These are phyloP conservation scores for Synanthedon andrenaeformis DNA, from an alignment of 2,888 invertebrate species.

Conservation along the genomic window DNA sequence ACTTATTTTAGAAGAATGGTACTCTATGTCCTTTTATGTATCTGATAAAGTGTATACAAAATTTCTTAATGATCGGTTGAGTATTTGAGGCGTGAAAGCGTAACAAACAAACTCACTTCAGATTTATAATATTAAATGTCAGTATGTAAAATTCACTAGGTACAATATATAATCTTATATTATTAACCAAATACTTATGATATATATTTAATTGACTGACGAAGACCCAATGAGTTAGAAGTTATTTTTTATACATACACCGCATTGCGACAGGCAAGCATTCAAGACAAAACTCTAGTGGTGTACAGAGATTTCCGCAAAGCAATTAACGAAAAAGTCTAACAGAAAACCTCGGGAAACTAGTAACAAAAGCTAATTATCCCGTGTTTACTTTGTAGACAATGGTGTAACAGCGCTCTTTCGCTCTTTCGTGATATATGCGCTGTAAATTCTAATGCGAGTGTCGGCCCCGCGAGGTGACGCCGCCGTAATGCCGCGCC, in stretches of 20 bases:
- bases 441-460: constrained; percentile 60
- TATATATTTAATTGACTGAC: neutral
- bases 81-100: too few species aligned
- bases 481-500: constrained; percentile 42
- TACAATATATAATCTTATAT: too few species aligned
- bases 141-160: too few species aligned
- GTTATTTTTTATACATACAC: too few species aligned
- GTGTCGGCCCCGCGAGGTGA: constrained; percentile 46
- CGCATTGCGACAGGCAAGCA: neutral
- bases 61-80: too few species aligned
- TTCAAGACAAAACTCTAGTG: neutral
- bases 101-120: too few species aligned
- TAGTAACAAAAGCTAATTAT: constrained; percentile 46
- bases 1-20: too few species aligned
- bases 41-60: too few species aligned
- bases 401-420: constrained; percentile 35
- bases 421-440: constrained; percentile 44
- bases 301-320: neutral
- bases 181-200: neutral
- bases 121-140: too few species aligned
- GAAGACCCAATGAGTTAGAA: too few species aligned
- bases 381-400: constrained; percentile 39
- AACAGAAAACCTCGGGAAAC: constrained; percentile 15
- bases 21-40: too few species aligned
- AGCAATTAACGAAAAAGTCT: constrained; percentile 7